These are phyloP conservation scores for Echinometra lucunter DNA, from an alignment of 53 echinoderm and acorn worm species.

Conservation along the genomic window DNA sequence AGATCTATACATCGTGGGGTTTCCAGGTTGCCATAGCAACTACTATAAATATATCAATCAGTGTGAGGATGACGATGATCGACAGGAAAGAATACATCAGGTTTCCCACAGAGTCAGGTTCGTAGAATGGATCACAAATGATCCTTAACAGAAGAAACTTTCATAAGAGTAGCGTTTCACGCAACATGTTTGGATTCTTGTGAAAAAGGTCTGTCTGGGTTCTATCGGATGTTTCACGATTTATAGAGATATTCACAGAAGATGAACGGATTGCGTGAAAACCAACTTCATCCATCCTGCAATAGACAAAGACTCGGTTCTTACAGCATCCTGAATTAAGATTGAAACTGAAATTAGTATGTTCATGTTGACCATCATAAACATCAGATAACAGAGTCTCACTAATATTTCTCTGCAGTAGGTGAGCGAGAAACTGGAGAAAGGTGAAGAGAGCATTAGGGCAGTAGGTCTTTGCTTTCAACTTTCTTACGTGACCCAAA, in stretches of 20 bases:
- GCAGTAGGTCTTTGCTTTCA: not conserved
- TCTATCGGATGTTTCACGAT: not conserved
- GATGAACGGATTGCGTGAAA: not conserved
- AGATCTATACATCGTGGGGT: not conserved
- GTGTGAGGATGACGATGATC: slow-evolving; percentile 7
- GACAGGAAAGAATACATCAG: slow-evolving; percentile 35
- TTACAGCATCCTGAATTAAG: not conserved
- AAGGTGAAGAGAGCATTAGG: no score
- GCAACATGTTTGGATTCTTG: no score
- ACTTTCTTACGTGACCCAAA: not conserved
- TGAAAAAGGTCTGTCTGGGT: no score
- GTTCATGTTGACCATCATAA: no score
- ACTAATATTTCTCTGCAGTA: no score
- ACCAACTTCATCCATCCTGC: no score
- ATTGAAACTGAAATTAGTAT: no score
- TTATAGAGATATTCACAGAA: no score
- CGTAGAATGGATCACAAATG: not conserved
- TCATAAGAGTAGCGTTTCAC: not conserved
- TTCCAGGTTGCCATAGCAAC: not conserved
- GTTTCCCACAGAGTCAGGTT: not conserved
- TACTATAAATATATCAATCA: slow-evolving; percentile 55
- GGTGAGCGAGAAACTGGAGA: no score
- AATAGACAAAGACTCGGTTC: not conserved
- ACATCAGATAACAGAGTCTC: no score
- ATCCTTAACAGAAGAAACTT: not conserved